Conservation (phyloP, 2,888 invertebrate species). For the Iphiclides podalirius region DNA sequence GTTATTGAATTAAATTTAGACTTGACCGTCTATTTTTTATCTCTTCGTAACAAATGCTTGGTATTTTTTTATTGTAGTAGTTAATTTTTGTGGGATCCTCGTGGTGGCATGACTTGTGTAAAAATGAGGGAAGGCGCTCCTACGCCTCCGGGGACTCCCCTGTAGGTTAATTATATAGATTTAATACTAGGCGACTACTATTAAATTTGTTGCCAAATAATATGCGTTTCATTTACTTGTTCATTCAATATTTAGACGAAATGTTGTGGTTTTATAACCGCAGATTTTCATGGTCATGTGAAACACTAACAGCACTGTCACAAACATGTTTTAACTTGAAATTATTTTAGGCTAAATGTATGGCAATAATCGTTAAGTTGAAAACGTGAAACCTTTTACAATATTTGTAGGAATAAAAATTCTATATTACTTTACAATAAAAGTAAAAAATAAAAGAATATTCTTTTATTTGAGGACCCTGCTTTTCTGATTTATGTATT, state of each 20-base stretch:
- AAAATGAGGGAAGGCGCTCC: constrained; percentile 10
- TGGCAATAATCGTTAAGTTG: not conserved
- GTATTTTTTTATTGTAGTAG: constrained; percentile 37
- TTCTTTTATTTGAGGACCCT: no score
- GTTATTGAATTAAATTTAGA: constrained; percentile 18
- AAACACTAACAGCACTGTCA: no score
- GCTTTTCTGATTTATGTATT: no score
- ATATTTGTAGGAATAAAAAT: not conserved
- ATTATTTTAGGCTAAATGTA: no score
- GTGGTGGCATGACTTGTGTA: constrained; percentile 17
- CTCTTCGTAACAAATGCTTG: constrained; percentile 33
- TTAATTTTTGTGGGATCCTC: constrained; percentile 23
- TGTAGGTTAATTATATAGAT: constrained; percentile 32
- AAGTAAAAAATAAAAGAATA: not conserved
- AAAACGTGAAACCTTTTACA: not conserved
- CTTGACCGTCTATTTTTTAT: constrained; percentile 36
- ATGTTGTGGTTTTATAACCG: no score
- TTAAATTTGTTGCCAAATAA: constrained; percentile 41
- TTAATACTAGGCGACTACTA: constrained; percentile 36
- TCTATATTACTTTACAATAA: not conserved
- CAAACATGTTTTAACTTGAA: no score
- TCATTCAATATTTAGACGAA: no score
- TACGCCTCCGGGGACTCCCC: constrained; percentile 18
- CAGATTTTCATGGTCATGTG: no score
- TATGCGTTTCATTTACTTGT: constrained; percentile 35